Conservation (phyloP, 1,140 invertebrate species). For the Zaprionus davidi region DNA sequence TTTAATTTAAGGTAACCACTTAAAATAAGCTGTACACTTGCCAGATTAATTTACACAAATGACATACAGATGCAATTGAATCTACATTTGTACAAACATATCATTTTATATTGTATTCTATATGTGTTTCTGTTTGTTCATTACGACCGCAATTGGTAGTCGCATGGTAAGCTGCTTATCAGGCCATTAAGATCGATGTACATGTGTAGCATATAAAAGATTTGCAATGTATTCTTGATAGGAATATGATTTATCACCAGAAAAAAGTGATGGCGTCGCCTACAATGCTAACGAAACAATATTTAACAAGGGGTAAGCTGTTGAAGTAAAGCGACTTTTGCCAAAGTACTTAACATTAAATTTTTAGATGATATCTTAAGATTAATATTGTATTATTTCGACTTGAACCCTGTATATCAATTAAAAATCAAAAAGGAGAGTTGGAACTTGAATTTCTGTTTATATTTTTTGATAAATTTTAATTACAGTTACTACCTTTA, state of each 20-base stretch:
- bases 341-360: too few relatives aligned
- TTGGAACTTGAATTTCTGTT: too few relatives aligned
- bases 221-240: slow-evolving; percentile 60
- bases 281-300: too few relatives aligned
- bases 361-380: too few relatives aligned
- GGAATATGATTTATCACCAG: slow-evolving; percentile 55
- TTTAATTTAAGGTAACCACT: slow-evolving; percentile 1
- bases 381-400: not conserved
- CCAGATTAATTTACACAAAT: slow-evolving; percentile 28
- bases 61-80: not conserved
- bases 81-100: not conserved
- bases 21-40: slow-evolving; percentile 15
- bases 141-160: slow-evolving; percentile 25
- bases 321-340: too few relatives aligned
- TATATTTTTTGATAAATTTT: too few relatives aligned
- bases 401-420: too few relatives aligned
- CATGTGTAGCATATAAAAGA: slow-evolving; percentile 16
- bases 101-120: not conserved
- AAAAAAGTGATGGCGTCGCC: not conserved
- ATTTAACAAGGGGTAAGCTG: too few relatives aligned
- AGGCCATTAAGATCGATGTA: slow-evolving; percentile 49
- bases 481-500: not conserved
- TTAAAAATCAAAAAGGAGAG: too few relatives aligned
- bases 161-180: slow-evolving; percentile 65
- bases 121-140: not conserved